Evolutionary conservation across 2,888 invertebrate species (phyloP).

Genomic region (Dasypogon diadema): DNA sequence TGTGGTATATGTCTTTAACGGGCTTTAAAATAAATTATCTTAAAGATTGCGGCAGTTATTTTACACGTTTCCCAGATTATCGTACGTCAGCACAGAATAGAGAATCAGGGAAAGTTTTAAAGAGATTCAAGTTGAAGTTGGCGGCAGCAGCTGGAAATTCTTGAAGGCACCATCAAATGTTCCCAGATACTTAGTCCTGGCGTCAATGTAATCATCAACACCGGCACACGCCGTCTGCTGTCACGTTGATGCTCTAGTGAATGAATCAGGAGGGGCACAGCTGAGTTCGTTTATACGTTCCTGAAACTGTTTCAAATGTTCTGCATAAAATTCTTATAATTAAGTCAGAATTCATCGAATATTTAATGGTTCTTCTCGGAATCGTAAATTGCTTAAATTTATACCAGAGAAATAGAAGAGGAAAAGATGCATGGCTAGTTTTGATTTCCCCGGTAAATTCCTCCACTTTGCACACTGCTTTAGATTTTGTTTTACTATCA

Average conservation of each 20-base stretch:
- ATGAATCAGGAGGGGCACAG: conserved; percentile 10
- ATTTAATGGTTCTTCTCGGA: conserved; percentile 20
- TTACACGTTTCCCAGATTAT: neutral
- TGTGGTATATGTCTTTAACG: too few relatives aligned
- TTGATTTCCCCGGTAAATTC: conserved; percentile 6
- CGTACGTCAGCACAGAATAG: neutral
- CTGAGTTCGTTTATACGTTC: conserved; percentile 21
- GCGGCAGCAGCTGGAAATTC: conserved; percentile 42
- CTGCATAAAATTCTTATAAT: conserved; percentile 48
- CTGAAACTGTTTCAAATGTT: conserved; percentile 36
- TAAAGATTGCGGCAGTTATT: too few relatives aligned
- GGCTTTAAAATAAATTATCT: too few relatives aligned
- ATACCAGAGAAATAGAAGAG: neutral
- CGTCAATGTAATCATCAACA: conserved; percentile 53
- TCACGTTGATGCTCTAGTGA: conserved; percentile 7
- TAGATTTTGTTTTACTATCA: conserved; percentile 7
- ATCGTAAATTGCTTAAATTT: conserved; percentile 9
- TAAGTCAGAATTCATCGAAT: conserved; percentile 38
- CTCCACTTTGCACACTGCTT: neutral
- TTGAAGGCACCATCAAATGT: conserved; percentile 17
- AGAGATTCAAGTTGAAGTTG: conserved; percentile 42
- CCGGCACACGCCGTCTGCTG: conserved; percentile 50
- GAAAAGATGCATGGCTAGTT: neutral
- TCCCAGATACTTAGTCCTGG: conserved; percentile 58
- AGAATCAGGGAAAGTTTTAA: conserved; percentile 42